Conservation (phyloP, 2,113 vertebrate species). For the Dasyurus viverrinus region DNA sequence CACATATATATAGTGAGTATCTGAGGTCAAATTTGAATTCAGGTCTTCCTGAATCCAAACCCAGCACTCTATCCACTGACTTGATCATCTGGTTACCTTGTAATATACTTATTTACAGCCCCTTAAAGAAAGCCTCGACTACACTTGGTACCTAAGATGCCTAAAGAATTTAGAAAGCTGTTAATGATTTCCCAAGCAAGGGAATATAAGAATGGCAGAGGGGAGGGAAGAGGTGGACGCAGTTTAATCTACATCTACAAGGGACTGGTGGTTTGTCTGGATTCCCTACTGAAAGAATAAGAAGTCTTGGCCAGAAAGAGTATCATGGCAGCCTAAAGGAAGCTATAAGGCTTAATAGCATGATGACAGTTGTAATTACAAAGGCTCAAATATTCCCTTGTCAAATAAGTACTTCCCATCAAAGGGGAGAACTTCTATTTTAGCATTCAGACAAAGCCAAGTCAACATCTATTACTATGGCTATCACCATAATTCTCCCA, state of each 20-base stretch:
- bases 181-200: not conserved
- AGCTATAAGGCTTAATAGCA: not conserved
- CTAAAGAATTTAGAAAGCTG: not conserved
- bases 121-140: not conserved
- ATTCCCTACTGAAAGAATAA: not conserved
- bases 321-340: not conserved
- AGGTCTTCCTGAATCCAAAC: too few species aligned
- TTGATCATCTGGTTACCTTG: too few species aligned
- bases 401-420: not conserved
- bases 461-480: not conserved
- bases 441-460: not conserved
- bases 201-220: not conserved
- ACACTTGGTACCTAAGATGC: not conserved
- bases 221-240: not conserved
- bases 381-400: not conserved
- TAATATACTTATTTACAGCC: not conserved
- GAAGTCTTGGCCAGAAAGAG: not conserved
- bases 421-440: not conserved
- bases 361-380: too few species aligned
- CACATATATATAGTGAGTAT: too few species aligned
- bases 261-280: not conserved
- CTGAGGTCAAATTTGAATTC: too few species aligned
- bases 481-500: not conserved
- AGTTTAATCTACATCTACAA: not conserved
- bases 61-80: too few species aligned